phyloP scores from a whole-genome alignment of 1,140 invertebrate species.

The Zaprionus gabonicus region DNA sequence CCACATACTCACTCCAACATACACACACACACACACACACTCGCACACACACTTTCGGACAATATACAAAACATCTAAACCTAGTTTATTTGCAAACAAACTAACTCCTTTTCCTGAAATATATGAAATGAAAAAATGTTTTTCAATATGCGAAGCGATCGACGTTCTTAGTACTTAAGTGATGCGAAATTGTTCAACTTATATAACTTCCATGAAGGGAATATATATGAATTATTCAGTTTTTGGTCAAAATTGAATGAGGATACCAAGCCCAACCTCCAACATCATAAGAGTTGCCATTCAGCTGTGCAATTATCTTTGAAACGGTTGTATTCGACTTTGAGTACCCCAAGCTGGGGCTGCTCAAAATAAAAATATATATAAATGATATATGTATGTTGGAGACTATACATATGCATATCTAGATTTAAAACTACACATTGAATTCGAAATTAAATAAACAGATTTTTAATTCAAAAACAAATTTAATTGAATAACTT shows the following conservation, averaged over 20 bases:
- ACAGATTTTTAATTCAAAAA: background rate
- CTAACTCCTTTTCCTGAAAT: too few species aligned
- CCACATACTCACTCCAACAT: background rate
- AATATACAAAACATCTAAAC: too few species aligned
- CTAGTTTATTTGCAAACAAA: too few species aligned
- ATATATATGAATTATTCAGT: background rate
- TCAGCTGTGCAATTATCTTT: background rate
- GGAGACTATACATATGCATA: background rate
- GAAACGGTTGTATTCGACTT: background rate
- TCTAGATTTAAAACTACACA: background rate
- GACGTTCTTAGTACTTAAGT: background rate
- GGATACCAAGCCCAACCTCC: background rate
- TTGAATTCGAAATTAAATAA: background rate
- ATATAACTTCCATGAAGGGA: conserved; percentile 1
- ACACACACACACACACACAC: background rate
- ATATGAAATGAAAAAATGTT: too few species aligned
- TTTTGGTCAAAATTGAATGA: background rate
- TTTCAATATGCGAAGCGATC: too few species aligned
- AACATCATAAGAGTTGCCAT: too few species aligned
- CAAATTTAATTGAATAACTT: background rate
- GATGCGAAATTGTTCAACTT: background rate
- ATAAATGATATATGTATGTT: background rate
- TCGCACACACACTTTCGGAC: background rate
- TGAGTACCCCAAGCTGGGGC: background rate
- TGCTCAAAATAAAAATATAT: background rate